These are phyloP conservation scores for Gallinago solitaria DNA, from an alignment of 2,797 vertebrate species.

Conservation along the genomic window DNA sequence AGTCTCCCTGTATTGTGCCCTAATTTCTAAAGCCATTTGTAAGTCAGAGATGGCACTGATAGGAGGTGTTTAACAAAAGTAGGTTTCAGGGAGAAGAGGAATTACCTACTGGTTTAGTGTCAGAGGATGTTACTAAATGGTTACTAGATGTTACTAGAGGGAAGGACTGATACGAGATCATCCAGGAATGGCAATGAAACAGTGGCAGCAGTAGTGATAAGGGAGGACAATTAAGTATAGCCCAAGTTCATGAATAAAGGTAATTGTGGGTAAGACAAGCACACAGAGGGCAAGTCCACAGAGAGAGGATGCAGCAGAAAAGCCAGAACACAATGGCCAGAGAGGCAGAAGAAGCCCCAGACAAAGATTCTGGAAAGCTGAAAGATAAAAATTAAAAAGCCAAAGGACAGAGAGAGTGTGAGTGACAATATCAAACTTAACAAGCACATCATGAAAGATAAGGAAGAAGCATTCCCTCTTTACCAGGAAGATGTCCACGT, in stretches of 20 bases:
- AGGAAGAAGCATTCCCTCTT: background rate
- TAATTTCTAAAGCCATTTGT: background rate
- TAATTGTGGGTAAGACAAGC: background rate
- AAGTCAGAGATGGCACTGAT: background rate
- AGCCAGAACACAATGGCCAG: rapidly evolving
- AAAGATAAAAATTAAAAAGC: background rate
- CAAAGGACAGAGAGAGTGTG: background rate
- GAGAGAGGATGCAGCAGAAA: background rate
- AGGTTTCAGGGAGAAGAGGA: background rate
- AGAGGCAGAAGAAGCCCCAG: background rate
- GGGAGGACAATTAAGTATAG: background rate
- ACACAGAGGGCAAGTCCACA: background rate
- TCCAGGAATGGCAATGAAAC: background rate
- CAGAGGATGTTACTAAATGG: background rate
- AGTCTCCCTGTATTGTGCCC: background rate
- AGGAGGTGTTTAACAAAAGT: background rate
- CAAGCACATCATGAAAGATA: background rate
- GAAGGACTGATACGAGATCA: background rate
- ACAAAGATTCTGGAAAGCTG: background rate
- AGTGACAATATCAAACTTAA: background rate
- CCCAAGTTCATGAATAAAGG: background rate
- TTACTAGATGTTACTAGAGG: background rate
- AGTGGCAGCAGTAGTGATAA: background rate
- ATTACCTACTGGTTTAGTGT: background rate
- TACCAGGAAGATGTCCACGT: background rate